Base-by-base conservation (phyloP, 2,113 vertebrate genomes). In the Abramis brama region DNA sequence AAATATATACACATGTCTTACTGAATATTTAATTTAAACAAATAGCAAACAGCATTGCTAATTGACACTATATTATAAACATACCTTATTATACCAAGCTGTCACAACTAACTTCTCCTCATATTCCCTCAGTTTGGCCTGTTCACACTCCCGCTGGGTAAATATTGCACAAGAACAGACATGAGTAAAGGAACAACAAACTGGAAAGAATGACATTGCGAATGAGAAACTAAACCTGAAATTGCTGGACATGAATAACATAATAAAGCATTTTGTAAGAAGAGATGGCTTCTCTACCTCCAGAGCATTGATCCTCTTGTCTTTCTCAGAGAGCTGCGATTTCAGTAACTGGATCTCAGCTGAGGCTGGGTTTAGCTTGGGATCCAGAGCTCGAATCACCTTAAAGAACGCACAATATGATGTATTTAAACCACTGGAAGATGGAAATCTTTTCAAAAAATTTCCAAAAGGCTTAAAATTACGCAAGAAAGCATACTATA, bases 51-150 rank as follows among this genome's bases (percentile, higher is more conserved):
- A 68, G 6, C 13, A 19, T 19, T 4, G 36, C 9, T 71, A 43
- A 43, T 39, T 71, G 4, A 8, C 50, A 81, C 36, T 25, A 66
- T 5, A 6, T 81, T 66, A 11, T 27, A 66, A 81, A 30, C 4
- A 87, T 89, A 99, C 98, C 97, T 98, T 98, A 92, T 99, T 99
- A 90, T 99, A 98, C 98, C 98, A 99, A 0, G 98, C 98, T 25
- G 97, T 97, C 33, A 99, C 98, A 84, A 99, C 97, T 80, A 99
- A 93, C 87, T 99, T 98, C 91, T 99, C 98, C 92, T 99, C 98
- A 47, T 96, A 96, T 79, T 98, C 98, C 88, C 94, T 96, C 66
- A 98, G 94, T 89, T 96, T 97, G 70, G 97, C 96, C 87, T 97
- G 94, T 89, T 98, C 98, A 94, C 94, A 97, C 79, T 97, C 96